A percentile compares a stretch with the other conserved stretches of the same genome.
These are phyloP conservation scores for Scaeva pyrastri DNA, from an alignment of 2,888 invertebrate genomes.

Conservation along the genomic window DNA sequence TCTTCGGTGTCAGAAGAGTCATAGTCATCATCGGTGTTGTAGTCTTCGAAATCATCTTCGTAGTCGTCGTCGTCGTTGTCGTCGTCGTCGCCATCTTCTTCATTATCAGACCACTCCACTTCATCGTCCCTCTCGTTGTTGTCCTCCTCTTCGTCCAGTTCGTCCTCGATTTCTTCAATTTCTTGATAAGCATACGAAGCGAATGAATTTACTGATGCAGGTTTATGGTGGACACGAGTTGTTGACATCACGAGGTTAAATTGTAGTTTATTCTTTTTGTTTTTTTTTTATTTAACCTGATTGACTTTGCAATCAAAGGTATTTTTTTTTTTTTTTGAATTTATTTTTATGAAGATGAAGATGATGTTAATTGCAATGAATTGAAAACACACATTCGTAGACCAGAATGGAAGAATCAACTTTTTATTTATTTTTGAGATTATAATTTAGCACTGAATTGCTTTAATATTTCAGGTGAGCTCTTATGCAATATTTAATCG, in stretches of 20 bases:
- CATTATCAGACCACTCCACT: slow-evolving; percentile 20
- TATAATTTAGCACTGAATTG: slow-evolving; percentile 7
- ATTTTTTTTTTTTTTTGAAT: background rate
- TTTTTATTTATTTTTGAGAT: slow-evolving; percentile 13
- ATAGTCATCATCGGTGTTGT: background rate
- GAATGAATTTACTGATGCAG: slow-evolving; percentile 22
- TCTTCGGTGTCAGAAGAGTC: slow-evolving; percentile 19
- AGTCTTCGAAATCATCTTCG: background rate
- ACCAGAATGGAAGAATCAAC: slow-evolving; percentile 31
- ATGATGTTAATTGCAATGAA: slow-evolving; percentile 30
- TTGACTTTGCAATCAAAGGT: slow-evolving; percentile 17
- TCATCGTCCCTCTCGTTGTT: background rate
- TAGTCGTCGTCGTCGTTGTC: background rate
- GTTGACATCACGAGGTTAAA: slow-evolving; percentile 57
- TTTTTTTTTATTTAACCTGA: slow-evolving; percentile 27
- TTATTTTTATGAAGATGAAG: background rate
- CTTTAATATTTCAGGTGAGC: slow-evolving; percentile 1
- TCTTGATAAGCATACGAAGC: slow-evolving; percentile 26
- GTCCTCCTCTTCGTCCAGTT: background rate
- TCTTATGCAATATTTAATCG: slow-evolving; percentile 39
- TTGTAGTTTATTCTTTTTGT: background rate
- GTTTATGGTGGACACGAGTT: slow-evolving; percentile 45
- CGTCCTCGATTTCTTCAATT: slow-evolving; percentile 8
- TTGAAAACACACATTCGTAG: slow-evolving; percentile 34
- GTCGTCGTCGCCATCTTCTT: slow-evolving; percentile 13